Evolutionary conservation across 2,888 invertebrate genomes (phyloP).

Genomic region (Melanargia galathea): DNA sequence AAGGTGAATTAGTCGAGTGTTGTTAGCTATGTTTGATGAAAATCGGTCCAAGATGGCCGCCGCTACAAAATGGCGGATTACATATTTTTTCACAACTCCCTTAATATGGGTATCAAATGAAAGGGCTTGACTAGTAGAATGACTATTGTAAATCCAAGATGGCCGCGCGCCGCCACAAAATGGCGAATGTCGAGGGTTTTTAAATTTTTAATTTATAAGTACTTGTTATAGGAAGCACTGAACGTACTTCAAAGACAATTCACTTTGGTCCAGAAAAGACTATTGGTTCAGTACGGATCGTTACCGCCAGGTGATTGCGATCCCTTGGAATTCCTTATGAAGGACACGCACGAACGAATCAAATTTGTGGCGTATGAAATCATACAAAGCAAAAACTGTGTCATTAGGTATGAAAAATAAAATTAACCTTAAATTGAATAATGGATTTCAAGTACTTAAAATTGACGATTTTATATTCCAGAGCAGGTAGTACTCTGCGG

Average conservation of each 20-base stretch:
- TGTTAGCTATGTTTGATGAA: no score
- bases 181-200: no score
- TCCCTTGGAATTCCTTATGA: conserved; percentile 86
- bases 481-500: conserved; percentile 61
- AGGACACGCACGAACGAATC: conserved; percentile 86
- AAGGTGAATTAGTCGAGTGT: no score
- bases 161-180: no score
- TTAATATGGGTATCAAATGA: no score
- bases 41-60: no score
- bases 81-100: no score
- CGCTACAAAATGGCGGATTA: no score
- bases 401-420: conserved; percentile 55
- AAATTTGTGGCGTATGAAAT: conserved; percentile 73
- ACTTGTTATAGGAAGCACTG: conserved; percentile 79
- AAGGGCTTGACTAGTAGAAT: no score
- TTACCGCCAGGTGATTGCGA: conserved; percentile 88
- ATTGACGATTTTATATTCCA: conserved; percentile 46
- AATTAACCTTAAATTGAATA: conserved; percentile 4
- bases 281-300: conserved; percentile 90
- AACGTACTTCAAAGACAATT: conserved; percentile 86
- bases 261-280: conserved; percentile 87
- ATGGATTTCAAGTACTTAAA: background rate
- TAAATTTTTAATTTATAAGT: no score
- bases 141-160: no score
- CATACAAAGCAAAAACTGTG: conserved; percentile 64